Percentiles rank a stretch among this genome's conserved stretches.
Evolutionary conservation across 2,888 invertebrate species (phyloP).

Genomic region (Podabrus alpinus): DNA sequence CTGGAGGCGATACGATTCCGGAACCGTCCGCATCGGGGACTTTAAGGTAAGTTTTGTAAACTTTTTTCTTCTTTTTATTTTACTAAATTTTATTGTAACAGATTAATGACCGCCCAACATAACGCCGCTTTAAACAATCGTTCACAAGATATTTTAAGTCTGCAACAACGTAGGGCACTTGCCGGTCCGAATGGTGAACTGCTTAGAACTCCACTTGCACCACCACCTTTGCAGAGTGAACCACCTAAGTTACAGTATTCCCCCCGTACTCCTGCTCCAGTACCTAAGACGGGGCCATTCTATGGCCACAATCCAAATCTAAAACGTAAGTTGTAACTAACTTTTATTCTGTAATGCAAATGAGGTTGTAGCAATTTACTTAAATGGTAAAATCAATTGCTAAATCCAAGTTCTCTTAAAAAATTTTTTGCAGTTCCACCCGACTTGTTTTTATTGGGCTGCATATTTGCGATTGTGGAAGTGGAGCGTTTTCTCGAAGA

Average conservation of each 20-base stretch:
- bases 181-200: constrained; percentile 54
- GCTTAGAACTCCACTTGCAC: constrained; percentile 57
- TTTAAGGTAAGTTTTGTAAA: constrained; percentile 53
- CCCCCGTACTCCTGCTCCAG: constrained; percentile 54
- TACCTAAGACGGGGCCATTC: constrained; percentile 68
- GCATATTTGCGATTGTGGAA: constrained; percentile 77
- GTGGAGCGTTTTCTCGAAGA: constrained; percentile 49
- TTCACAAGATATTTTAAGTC: constrained; percentile 61
- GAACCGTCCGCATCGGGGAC: constrained; percentile 73
- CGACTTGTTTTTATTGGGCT: constrained; percentile 88
- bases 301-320: constrained; percentile 93
- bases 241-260: constrained; percentile 53
- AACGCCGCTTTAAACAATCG: constrained; percentile 60
- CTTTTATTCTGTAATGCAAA: not conserved
- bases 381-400: too few relatives aligned
- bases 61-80: not conserved
- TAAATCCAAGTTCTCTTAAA: too few relatives aligned
- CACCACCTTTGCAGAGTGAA: constrained; percentile 53
- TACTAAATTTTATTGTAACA: constrained; percentile 38
- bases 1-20: constrained; percentile 42
- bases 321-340: constrained; percentile 59
- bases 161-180: constrained; percentile 58
- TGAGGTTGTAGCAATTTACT: too few relatives aligned
- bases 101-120: constrained; percentile 85
- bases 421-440: constrained; percentile 68